Evolutionary conservation across 2,888 invertebrate genomes (phyloP).

Genomic region (Vandiemenella viatica): DNA sequence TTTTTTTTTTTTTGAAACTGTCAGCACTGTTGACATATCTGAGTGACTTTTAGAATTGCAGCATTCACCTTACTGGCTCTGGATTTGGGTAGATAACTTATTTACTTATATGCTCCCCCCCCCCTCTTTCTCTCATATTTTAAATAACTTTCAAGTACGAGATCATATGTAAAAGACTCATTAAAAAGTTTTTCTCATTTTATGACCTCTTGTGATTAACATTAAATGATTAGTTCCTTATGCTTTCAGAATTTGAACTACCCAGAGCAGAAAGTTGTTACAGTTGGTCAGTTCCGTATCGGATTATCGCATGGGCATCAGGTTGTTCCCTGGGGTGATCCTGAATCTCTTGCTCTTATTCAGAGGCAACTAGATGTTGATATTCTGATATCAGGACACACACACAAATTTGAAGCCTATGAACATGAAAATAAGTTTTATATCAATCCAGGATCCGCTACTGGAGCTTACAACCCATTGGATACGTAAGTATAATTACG

Average conservation of each 20-base stretch:
- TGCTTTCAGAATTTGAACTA: conserved; percentile 65
- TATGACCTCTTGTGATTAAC: no score
- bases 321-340: conserved; percentile 94
- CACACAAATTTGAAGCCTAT: conserved; percentile 95
- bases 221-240: no score
- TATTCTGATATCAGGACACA: conserved; percentile 95
- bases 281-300: conserved; percentile 96
- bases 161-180: no score
- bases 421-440: conserved; percentile 98
- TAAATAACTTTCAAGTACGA: no score
- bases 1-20: no score
- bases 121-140: no score
- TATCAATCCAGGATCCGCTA: conserved; percentile 97
- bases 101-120: no score
- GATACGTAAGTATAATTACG: conserved; percentile 53
- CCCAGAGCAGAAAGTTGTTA: conserved; percentile 97
- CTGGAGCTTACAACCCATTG: conserved; percentile 89
- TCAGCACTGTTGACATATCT: no score
- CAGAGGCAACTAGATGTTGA: conserved; percentile 97
- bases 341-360: conserved; percentile 79
- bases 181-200: no score
- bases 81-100: no score
- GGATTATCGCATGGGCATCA: conserved; percentile 97
- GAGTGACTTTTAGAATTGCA: no score
- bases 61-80: no score